These are phyloP conservation scores for Drosophila eugracilis DNA, from an alignment of 1,140 invertebrate genomes.

Conservation along the genomic window DNA sequence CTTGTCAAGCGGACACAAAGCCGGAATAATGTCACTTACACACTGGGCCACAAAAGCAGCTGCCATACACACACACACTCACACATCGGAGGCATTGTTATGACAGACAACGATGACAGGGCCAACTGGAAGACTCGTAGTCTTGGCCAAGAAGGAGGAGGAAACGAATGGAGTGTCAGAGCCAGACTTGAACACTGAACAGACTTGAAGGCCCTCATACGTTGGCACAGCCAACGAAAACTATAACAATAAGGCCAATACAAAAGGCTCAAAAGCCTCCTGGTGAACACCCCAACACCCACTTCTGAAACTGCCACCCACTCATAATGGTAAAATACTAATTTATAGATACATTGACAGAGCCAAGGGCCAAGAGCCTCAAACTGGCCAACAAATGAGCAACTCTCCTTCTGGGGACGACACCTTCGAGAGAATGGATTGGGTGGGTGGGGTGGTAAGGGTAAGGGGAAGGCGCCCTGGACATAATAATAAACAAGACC, in stretches of 20 bases:
- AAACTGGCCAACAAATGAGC: constrained; percentile 69
- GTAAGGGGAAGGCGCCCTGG: constrained; percentile 49
- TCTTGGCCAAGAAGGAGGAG: constrained; percentile 20
- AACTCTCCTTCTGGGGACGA: constrained; percentile 68
- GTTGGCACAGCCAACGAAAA: constrained; percentile 52
- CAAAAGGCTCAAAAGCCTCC: constrained; percentile 68
- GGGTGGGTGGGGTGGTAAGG: constrained; percentile 3
- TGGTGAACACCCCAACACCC: constrained; percentile 3
- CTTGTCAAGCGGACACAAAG: constrained; percentile 47
- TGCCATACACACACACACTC: too few relatives aligned
- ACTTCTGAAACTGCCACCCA: constrained; percentile 33
- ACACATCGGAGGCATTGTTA: constrained; percentile 57
- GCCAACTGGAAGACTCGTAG: constrained; percentile 19
- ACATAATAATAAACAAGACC: constrained; percentile 81
- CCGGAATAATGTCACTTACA: constrained; percentile 46
- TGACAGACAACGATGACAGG: constrained; percentile 60
- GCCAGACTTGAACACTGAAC: constrained; percentile 34
- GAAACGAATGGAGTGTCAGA: constrained; percentile 55
- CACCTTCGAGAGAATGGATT: constrained; percentile 59
- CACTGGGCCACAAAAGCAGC: constrained; percentile 23
- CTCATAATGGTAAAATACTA: constrained; percentile 81
- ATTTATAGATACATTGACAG: constrained; percentile 82
- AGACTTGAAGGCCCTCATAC: constrained; percentile 16
- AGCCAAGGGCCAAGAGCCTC: constrained; percentile 56
- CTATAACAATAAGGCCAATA: constrained; percentile 72